These are phyloP conservation scores for Danio rerio DNA, from an alignment of 2,113 vertebrate species.

Conservation along the genomic window GRCz12tu NC_133193.1:53301001-53301500, in stretches of 20 bases:
- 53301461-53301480: constrained; percentile 35
- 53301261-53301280: neutral
- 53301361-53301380: neutral
- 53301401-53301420: constrained; percentile 24
- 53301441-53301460: neutral
- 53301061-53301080: neutral
- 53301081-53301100: neutral
- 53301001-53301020: neutral
- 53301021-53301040: neutral
- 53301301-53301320: neutral
- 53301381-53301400: constrained; percentile 9
- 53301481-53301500: constrained; percentile 32
- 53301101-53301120: neutral
- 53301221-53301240: neutral
- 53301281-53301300: neutral
- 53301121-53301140: neutral
- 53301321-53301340: neutral
- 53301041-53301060: neutral
- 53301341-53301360: neutral
- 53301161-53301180: neutral
- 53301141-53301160: neutral
- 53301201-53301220: neutral
- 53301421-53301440: constrained; percentile 24
- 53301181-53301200: neutral
- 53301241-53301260: neutral